Evolutionary conservation across 2,113 vertebrate genomes (phyloP).

Genomic region (Scartelaos histophorus): DNA sequence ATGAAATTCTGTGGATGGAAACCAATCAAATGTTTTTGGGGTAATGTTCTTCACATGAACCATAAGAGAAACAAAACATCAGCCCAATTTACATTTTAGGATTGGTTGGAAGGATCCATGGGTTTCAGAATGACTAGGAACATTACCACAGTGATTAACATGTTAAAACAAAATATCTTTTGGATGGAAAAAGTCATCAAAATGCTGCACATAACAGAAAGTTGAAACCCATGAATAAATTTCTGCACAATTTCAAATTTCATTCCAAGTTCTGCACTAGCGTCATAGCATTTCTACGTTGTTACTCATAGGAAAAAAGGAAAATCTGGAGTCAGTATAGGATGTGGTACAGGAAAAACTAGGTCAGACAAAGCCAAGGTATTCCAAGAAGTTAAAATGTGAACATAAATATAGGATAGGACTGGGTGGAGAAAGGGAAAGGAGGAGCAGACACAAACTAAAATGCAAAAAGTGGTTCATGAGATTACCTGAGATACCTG

Average conservation of each 20-base stretch:
- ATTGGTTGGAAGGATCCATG: background rate
- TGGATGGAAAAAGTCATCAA: too few relatives aligned
- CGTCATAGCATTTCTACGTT: background rate
- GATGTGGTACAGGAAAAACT: background rate
- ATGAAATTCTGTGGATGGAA: background rate
- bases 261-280: background rate
- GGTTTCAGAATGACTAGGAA: too few relatives aligned
- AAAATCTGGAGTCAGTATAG: background rate
- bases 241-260: background rate
- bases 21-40: background rate
- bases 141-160: too few relatives aligned
- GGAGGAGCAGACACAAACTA: constrained; percentile 49
- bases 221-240: background rate
- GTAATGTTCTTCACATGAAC: background rate
- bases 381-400: background rate
- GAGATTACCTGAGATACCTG: constrained; percentile 64
- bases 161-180: too few relatives aligned
- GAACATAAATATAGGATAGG: constrained; percentile 9
- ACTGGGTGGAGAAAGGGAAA: constrained; percentile 46
- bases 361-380: background rate
- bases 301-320: background rate
- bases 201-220: too few relatives aligned
- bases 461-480: constrained; percentile 46
- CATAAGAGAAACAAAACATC: background rate
- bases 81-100: background rate